Base-by-base conservation (phyloP, 1,140 invertebrate species). In the Drosophila sechellia region DNA sequence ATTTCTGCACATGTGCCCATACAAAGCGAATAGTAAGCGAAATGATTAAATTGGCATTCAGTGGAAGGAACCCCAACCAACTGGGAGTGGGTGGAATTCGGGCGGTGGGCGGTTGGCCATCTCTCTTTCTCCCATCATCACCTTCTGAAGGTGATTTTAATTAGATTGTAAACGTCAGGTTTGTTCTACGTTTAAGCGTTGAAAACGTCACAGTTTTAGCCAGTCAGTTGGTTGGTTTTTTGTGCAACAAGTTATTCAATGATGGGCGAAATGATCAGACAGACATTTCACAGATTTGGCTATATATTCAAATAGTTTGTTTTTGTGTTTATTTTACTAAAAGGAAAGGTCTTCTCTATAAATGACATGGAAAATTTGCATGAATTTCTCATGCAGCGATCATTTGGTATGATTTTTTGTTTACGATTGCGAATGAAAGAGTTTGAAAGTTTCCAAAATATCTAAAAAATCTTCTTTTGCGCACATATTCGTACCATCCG, bases 131-230 rank as follows among this genome's bases (percentile, higher is more conserved):
- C 31, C 37, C 46, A 59, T 56, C 64, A 75, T 57, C 61, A 57
- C 79, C 79, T 81, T 79, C 52, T 50, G 59, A 79, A 86, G 81
- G 81, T 86, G 83, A 87, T 70, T 87, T 83, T 86, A 86, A 86
- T 86, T 86, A 86, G 79, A 86, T 79, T 83, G 79, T 25, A 50
- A 60, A 50, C 65, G 83, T 66, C 49, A 75, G 53, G 42, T 70
- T 39, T 55, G 37, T 27, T 52, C 20, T 55, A 15, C 40, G 34
- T 65, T 48, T 48, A 57, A 39, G 40, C 54, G 39, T 31, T n/a
- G 63, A 39, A 42, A 74, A 74, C 77, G 76, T 58, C 68, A 45
- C 40, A 20, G 56, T 46, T 45, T 45, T 39, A 37, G 27, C 42
- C 61, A 48, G 15, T 48, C 63, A 35, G 12, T 17, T 13, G 17